phyloP scores from a whole-genome alignment of 2,113 vertebrate genomes.

The Chiloscyllium plagiosum region DNA sequence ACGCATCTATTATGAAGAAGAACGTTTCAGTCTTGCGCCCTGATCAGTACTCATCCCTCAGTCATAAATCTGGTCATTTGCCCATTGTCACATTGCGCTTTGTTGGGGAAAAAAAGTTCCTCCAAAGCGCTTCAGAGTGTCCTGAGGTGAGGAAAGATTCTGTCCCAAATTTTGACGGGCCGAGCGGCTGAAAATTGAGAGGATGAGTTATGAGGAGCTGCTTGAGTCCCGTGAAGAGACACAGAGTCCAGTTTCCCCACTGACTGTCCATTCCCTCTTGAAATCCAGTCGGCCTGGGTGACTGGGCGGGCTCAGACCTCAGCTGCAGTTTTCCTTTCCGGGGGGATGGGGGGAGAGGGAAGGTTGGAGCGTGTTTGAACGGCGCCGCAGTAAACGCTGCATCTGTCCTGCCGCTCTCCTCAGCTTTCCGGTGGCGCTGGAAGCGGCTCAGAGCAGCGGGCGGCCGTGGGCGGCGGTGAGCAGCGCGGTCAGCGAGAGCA shows the following conservation, averaged over 20 bases:
- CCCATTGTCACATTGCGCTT: no score
- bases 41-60: no score
- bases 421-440: not conserved
- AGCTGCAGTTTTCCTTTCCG: not conserved
- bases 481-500: constrained; percentile 51
- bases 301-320: not conserved
- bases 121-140: no score
- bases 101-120: no score
- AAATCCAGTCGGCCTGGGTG: not conserved
- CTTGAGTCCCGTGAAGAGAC: not conserved
- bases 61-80: no score
- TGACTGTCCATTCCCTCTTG: not conserved
- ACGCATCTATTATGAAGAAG: no score
- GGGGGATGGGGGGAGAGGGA: not conserved
- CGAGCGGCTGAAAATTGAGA: not conserved
- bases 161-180: no score
- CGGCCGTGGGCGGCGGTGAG: constrained; percentile 47
- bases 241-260: not conserved
- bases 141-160: no score
- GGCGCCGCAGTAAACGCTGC: not conserved
- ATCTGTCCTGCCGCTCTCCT: not conserved
- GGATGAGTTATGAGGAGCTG: not conserved
- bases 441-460: constrained; percentile 41
- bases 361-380: not conserved
- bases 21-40: no score